A percentile compares a stretch with the other conserved stretches of the same genome.
Conservation (phyloP, 2,113 vertebrate species). For the Nothocercus nigrocapillus region DNA sequence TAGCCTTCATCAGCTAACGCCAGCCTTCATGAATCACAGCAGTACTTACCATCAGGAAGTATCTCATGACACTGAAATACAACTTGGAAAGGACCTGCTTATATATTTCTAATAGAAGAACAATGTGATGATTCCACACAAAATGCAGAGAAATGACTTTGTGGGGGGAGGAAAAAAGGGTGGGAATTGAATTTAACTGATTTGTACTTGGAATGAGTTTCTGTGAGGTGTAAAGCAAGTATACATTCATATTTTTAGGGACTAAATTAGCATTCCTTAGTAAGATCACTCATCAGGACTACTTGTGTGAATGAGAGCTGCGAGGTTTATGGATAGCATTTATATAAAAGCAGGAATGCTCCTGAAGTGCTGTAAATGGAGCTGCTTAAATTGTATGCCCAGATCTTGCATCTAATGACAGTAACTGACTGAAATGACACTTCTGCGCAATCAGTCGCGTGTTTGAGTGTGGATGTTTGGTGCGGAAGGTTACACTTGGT, state of each 20-base stretch:
- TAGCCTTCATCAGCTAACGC: not conserved
- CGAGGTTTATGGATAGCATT: conserved; percentile 25
- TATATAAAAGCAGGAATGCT: conserved; percentile 6
- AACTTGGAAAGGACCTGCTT: not conserved
- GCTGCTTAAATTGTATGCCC: not conserved
- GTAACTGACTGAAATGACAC: not conserved
- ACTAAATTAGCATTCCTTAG: conserved; percentile 6
- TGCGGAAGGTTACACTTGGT: not conserved
- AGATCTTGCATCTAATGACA: not conserved
- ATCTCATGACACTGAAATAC: not conserved
- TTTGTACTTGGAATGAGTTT: not conserved
- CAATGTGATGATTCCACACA: not conserved
- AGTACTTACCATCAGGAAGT: not conserved
- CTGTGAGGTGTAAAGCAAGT: not conserved
- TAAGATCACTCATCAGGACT: conserved; percentile 22
- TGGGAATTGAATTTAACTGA: not conserved
- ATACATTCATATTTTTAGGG: not conserved
- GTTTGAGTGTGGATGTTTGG: not conserved
- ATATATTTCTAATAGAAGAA: not conserved
- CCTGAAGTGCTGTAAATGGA: not conserved
- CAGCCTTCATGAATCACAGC: not conserved
- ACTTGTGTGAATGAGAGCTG: conserved; percentile 10
- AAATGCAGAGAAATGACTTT: not conserved
- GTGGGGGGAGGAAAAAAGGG: not conserved
- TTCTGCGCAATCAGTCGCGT: not conserved